phyloP scores from a whole-genome alignment of 1,140 invertebrate species.

The Pseudomyrmex sp. region DNA sequence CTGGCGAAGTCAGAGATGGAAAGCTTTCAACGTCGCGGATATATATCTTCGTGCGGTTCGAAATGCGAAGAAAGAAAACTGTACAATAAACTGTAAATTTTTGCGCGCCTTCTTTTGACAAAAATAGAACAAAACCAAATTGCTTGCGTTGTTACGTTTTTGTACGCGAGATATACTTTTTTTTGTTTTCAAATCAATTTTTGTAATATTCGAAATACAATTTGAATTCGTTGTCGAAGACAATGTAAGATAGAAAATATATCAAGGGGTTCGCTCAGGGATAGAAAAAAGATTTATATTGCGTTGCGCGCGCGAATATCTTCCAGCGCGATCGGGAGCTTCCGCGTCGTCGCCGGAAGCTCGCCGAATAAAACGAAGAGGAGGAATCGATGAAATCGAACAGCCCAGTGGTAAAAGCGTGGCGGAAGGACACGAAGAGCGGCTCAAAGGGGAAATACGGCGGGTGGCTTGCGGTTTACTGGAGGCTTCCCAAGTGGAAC shows the following conservation, averaged over 20 bases:
- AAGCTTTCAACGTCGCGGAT: conserved; percentile 7
- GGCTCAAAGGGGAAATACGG: conserved; percentile 47
- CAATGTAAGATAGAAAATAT: background rate
- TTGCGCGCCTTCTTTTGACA: background rate
- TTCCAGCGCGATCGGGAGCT: background rate
- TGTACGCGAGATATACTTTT: background rate
- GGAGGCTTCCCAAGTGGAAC: conserved; percentile 55
- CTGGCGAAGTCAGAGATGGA: conserved; percentile 24
- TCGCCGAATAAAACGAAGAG: background rate
- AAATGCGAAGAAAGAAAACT: background rate
- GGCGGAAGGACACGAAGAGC: conserved; percentile 8
- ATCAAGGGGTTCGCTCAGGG: background rate
- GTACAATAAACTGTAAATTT: background rate
- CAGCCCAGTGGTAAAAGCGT: conserved; percentile 22
- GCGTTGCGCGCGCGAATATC: background rate
- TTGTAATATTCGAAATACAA: background rate
- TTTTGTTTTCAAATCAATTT: conserved; percentile 1
- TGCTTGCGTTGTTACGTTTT: background rate
- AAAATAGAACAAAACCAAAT: background rate
- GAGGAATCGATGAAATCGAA: background rate
- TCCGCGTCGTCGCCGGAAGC: conserved; percentile 21
- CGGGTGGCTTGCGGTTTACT: conserved; percentile 57
- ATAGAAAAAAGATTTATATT: background rate
- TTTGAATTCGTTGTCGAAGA: background rate
- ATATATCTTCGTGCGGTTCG: background rate